Conservation (phyloP, 2,113 vertebrate genomes). For the Danionella cerebrum region DNA sequence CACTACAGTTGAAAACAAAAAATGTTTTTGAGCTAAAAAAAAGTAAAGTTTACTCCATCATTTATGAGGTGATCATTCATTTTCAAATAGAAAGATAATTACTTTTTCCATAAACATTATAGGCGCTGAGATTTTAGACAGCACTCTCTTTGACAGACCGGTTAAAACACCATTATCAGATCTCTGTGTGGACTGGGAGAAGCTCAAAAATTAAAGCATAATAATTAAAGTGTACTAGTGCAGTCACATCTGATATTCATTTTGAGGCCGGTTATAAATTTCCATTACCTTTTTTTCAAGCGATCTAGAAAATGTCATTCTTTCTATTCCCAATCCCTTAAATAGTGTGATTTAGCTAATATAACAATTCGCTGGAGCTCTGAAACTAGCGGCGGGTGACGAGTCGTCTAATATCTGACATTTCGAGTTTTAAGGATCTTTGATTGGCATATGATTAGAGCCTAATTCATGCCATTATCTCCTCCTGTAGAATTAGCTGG, state of each 20-base stretch:
- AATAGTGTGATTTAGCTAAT: slow-evolving; percentile 51
- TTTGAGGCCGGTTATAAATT: slow-evolving; percentile 57
- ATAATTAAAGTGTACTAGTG: slow-evolving; percentile 45
- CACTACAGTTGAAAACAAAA: too few relatives aligned
- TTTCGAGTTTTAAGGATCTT: slow-evolving; percentile 75
- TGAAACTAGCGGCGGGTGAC: slow-evolving; percentile 45
- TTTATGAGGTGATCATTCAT: too few relatives aligned
- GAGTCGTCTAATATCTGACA: slow-evolving; percentile 75
- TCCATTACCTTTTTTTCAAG: slow-evolving; percentile 58
- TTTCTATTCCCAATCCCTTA: slow-evolving; percentile 44
- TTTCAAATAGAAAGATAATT: too few relatives aligned
- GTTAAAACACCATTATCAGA: background rate
- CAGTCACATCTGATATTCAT: slow-evolving; percentile 59
- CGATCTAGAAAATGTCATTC: slow-evolving; percentile 41
- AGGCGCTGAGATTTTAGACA: too few relatives aligned
- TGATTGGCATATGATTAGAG: slow-evolving; percentile 96
- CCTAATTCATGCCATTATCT: slow-evolving; percentile 89
- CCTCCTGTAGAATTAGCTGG: slow-evolving; percentile 85
- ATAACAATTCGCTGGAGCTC: slow-evolving; percentile 48
- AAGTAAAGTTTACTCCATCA: too few relatives aligned
- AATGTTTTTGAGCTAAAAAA: too few relatives aligned
- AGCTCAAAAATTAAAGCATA: background rate
- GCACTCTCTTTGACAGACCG: background rate
- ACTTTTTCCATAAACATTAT: too few relatives aligned
- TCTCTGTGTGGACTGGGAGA: background rate